Conservation (phyloP, 2,888 invertebrate species). For the Xanthia togata region DNA sequence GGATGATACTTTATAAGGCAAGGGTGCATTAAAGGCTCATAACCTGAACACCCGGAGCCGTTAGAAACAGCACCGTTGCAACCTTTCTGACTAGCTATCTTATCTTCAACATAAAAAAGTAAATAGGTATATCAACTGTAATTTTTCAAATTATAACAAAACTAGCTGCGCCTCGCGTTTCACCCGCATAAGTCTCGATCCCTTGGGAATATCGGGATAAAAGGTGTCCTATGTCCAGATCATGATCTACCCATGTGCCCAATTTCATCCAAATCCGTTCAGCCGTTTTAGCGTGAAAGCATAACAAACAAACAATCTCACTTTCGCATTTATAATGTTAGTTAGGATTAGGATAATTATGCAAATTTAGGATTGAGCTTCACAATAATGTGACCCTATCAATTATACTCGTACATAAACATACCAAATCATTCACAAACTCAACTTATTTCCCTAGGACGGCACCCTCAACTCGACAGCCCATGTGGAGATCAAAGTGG, state of each 20-base stretch:
- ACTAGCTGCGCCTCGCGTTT: no score
- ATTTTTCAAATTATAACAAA: neutral
- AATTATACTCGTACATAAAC: neutral
- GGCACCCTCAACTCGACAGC: constrained; percentile 94
- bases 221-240: no score
- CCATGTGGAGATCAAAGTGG: constrained; percentile 94
- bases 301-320: no score
- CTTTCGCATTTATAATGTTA: no score
- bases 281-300: no score
- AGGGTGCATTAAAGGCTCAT: neutral
- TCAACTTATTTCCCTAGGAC: constrained; percentile 89
- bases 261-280: no score
- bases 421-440: neutral
- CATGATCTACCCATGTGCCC: no score
- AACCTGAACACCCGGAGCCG: neutral
- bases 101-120: neutral
- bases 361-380: neutral
- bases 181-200: no score
- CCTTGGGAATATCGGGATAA: no score
- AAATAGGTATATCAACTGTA: neutral
- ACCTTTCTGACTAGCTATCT: neutral
- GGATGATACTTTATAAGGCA: neutral
- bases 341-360: no score
- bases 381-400: neutral
- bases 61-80: neutral